phyloP scores from a whole-genome alignment of 2,113 vertebrate species.

The Lagopus muta region DNA sequence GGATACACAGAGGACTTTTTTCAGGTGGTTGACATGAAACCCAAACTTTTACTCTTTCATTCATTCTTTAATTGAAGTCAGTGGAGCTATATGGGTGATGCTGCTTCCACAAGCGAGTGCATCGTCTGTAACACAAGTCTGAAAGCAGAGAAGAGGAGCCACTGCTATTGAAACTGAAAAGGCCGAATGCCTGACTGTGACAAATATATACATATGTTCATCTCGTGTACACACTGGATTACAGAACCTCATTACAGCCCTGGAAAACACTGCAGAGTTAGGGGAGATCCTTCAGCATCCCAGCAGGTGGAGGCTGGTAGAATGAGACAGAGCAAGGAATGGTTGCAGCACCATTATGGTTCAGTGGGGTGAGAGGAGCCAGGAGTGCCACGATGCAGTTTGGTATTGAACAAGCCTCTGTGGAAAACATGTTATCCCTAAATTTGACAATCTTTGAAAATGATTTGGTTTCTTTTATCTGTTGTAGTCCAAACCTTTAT shows the following conservation, averaged over 20 bases:
- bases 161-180: neutral
- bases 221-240: accelerated
- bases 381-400: neutral
- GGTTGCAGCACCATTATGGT: neutral
- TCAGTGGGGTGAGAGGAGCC: neutral
- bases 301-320: neutral
- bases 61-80: neutral
- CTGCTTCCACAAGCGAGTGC: neutral
- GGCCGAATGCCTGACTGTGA: neutral
- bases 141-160: neutral
- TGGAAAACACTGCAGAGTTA: neutral
- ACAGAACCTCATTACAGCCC: neutral
- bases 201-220: neutral
- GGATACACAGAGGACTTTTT: neutral
- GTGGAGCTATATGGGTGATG: neutral
- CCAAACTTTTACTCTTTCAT: neutral
- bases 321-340: neutral
- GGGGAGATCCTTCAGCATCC: neutral
- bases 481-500: neutral
- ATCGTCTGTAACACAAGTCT: neutral
- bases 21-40: neutral
- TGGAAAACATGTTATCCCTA: neutral
- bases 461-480: neutral
- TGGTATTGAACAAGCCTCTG: neutral
- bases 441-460: neutral